Conservation (phyloP, 2,113 vertebrate species). For the Talpa occidentalis region DNA sequence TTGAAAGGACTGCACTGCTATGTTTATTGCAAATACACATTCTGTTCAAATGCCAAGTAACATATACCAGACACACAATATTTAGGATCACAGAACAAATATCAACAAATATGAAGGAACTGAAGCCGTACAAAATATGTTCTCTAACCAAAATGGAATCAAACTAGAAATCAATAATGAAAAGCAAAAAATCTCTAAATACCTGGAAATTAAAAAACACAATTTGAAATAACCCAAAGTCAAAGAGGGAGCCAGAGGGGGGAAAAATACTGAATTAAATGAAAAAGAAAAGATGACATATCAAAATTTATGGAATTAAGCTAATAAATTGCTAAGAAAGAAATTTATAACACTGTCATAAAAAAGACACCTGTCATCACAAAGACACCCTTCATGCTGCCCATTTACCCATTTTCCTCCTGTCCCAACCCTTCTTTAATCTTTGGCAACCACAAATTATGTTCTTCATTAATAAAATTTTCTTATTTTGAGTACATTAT, state of each 20-base stretch:
- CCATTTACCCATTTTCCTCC: background rate
- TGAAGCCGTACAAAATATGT: background rate
- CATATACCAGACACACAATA: background rate
- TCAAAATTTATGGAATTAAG: background rate
- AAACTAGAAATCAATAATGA: background rate
- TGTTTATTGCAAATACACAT: background rate
- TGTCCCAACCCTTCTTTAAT: background rate
- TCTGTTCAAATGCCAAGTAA: background rate
- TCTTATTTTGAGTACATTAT: slow-evolving; percentile 2
- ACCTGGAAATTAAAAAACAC: background rate
- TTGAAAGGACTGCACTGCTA: too few species aligned
- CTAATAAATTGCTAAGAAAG: background rate
- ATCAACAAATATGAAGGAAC: slow-evolving; percentile 10
- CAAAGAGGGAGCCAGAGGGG: background rate
- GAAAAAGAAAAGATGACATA: background rate
- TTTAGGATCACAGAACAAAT: background rate
- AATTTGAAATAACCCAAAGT: background rate
- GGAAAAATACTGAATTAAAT: background rate
- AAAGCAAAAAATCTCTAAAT: background rate
- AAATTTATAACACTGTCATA: background rate
- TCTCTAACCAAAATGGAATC: background rate
- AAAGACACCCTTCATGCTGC: background rate
- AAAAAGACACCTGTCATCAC: background rate
- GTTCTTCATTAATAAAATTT: background rate
- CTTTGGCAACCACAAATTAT: background rate